Evolutionary conservation across 2,113 vertebrate species (phyloP), one percentile per base, ranked within the genome.

Genomic region (Oplegnathus fasciatus): DNA sequence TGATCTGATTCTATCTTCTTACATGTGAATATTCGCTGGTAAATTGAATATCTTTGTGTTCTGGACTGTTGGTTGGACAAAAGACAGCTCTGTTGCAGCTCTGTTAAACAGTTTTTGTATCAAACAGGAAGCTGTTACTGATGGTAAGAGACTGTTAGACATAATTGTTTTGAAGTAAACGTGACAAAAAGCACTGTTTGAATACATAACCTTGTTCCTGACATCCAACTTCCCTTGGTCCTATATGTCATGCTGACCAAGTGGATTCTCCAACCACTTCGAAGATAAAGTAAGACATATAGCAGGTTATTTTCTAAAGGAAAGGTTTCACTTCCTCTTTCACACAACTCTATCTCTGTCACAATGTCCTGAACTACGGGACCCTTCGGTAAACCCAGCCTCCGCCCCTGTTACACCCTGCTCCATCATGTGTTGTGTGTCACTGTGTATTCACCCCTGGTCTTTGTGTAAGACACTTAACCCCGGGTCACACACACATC

Each of bases 401-500:
- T 61, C 78, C 20, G 0, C 60, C 75, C 67, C 13, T 40, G n/a
- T 60, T 28, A 18, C 17, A 55, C 48, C 18, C 67, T 3, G 10
- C 71, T 57, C 60, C 66, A 55, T 67, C 70, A 6, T 60, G 52
- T 79, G 66, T 6, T 73, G 57, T 46, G 37, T 44, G 62, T 81
- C 34, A 46, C 30, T 58, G 28, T 57, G 86, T 67, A 72, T 61
- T 67, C 22, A 13, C 37, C 71, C 44, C 54, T 46, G 83, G 11
- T 71, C 28, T 68, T 34, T 61, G 78, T 79, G 74, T 34, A 9
- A 85, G 78, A 88, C 81, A 83, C 85, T 83, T 85, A 81, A 86
- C 92, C 82, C 68, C 8, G 57, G 87, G 76, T 91, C 87, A 62
- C 46, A 24, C 62, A 61, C 55, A 82, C 75, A 85, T 88, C 87